Percentiles rank a stretch among this genome's conserved stretches.
phyloP scores from a whole-genome alignment of 37 sponge, comb jelly and placozoan genomes.

The Mnemiopsis leidyi region DNA sequence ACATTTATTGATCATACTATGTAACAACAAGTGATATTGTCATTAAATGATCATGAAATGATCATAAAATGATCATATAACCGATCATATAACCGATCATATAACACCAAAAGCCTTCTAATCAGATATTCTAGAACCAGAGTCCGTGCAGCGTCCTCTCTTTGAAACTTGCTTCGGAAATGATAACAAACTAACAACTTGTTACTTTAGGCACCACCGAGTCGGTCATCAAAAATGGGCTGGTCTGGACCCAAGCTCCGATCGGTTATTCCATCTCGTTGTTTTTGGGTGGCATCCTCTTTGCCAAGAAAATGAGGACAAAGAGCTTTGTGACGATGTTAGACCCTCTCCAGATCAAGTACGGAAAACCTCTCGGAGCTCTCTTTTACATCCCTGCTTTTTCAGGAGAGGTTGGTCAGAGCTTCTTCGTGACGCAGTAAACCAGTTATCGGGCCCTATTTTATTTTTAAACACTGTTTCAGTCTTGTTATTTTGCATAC shows the following conservation, averaged over 20 bases:
- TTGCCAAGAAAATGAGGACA: conserved; percentile 35
- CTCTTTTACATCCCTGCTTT: conserved; percentile 56
- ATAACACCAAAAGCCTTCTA: background rate
- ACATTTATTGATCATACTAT: background rate
- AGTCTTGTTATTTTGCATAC: too few species aligned
- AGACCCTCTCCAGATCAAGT: background rate
- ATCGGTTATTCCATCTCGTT: conserved; percentile 22
- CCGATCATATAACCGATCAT: too few species aligned
- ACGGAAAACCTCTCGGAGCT: conserved; percentile 44
- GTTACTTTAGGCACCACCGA: background rate
- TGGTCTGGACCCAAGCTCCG: conserved; percentile 34
- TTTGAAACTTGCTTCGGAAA: background rate
- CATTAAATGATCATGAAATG: too few species aligned
- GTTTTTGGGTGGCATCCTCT: background rate
- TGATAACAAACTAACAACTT: background rate
- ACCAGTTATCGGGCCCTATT: too few species aligned
- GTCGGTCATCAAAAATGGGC: conserved; percentile 5
- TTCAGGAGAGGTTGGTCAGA: conserved; percentile 17
- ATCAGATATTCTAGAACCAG: background rate
- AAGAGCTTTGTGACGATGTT: conserved; percentile 19
- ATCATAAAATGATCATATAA: too few species aligned
- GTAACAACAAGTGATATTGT: too few species aligned
- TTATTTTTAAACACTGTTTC: too few species aligned
- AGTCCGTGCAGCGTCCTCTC: background rate
- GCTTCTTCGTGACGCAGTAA: too few species aligned